Percentiles rank a stretch among this genome's conserved stretches.
phyloP scores from a whole-genome alignment of 1,140 invertebrate species.

The Tribolium castaneum region DNA sequence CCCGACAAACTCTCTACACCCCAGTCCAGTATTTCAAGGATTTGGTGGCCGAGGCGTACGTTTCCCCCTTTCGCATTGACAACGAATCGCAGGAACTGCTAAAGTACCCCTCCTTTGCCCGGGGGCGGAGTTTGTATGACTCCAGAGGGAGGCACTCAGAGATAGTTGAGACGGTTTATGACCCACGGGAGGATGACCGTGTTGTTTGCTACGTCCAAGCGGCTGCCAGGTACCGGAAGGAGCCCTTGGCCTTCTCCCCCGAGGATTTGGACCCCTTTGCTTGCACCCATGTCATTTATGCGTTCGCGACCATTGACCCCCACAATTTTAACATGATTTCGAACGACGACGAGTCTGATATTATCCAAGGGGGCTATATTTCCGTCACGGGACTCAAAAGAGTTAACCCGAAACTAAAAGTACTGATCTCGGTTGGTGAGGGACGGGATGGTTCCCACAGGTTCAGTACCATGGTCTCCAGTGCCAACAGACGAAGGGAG shows the following conservation, averaged over 20 bases:
- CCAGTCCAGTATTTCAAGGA: constrained; percentile 44
- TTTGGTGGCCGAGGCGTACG: constrained; percentile 23
- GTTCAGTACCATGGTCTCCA: constrained; percentile 67
- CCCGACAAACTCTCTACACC: constrained; percentile 38
- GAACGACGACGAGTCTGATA: constrained; percentile 69
- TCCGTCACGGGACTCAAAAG: constrained; percentile 67
- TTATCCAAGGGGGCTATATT: constrained; percentile 70
- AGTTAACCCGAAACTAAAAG: constrained; percentile 66
- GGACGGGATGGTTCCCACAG: constrained; percentile 63
- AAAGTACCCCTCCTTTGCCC: constrained; percentile 32
- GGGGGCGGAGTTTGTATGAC: constrained; percentile 41
- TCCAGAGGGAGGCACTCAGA: neutral
- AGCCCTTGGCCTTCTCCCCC: constrained; percentile 74
- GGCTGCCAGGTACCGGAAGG: constrained; percentile 73
- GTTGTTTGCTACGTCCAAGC: constrained; percentile 79
- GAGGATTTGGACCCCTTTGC: constrained; percentile 75
- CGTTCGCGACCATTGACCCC: constrained; percentile 78
- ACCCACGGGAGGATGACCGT: constrained; percentile 52
- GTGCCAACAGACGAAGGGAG: constrained; percentile 62
- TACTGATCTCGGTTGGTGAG: constrained; percentile 69
- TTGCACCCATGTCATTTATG: constrained; percentile 86
- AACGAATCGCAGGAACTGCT: constrained; percentile 59
- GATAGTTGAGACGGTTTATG: neutral
- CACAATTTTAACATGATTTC: constrained; percentile 71
- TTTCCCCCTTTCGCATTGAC: constrained; percentile 54